Evolutionary conservation across 2,797 vertebrate genomes (phyloP).

Genomic region (Saxicola maurus): DNA sequence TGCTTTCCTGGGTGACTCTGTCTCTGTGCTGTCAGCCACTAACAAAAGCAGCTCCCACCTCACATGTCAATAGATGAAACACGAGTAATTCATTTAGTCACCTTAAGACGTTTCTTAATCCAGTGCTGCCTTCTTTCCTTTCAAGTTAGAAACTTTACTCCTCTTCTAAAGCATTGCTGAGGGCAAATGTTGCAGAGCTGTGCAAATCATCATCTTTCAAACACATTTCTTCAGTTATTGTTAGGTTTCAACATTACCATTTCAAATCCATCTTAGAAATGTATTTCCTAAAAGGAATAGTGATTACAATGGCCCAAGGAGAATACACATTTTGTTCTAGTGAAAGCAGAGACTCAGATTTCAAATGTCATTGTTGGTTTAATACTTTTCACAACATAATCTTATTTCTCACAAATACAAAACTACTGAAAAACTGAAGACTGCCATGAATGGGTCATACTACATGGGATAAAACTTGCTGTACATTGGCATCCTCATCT

Average conservation of each 20-base stretch:
- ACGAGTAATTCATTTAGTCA: constrained; percentile 24
- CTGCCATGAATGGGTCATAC: background rate
- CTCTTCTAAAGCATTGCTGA: constrained; percentile 9
- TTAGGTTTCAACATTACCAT: background rate
- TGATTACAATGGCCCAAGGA: background rate
- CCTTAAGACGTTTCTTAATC: background rate
- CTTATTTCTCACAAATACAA: background rate
- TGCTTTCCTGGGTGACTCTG: constrained; percentile 28
- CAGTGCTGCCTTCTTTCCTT: background rate
- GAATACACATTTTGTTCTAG: background rate
- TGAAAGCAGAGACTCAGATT: background rate
- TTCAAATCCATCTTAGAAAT: constrained; percentile 6
- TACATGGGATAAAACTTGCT: background rate
- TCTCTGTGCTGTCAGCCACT: constrained; percentile 28
- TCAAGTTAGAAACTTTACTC: constrained; percentile 18
- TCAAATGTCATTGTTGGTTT: background rate
- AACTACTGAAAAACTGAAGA: background rate
- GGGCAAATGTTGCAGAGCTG: background rate
- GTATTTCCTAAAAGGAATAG: background rate
- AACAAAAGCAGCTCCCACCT: constrained; percentile 18
- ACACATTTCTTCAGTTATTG: background rate
- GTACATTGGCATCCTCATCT: background rate
- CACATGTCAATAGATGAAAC: constrained; percentile 22
- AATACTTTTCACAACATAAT: background rate
- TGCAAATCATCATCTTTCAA: constrained; percentile 5